Evolutionary conservation across 2,888 invertebrate genomes (phyloP).

Genomic region (Dendrolimus pini): DNA sequence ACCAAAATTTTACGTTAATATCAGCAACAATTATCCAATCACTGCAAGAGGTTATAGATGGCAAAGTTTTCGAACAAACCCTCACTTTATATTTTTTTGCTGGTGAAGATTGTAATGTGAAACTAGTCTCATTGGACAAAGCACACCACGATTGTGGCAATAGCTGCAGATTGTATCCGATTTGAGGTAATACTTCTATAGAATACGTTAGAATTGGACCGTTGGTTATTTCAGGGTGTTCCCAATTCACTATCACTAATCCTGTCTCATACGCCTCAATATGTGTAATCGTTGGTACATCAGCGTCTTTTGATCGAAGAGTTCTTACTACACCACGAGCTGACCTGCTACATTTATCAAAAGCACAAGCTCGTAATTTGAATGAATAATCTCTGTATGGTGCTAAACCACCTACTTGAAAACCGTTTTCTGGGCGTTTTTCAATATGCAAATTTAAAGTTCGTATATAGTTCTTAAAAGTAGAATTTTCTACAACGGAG

Average conservation of each 20-base stretch:
- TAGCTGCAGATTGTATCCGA: conserved; percentile 25
- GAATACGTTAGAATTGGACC: conserved; percentile 54
- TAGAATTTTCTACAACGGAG: conserved; percentile 32
- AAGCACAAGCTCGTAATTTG: conserved; percentile 48
- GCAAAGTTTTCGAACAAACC: conserved; percentile 28
- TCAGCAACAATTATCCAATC: conserved; percentile 17
- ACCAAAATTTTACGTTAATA: conserved; percentile 21
- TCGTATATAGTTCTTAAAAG: conserved; percentile 32
- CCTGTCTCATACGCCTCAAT: conserved; percentile 28
- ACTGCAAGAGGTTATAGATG: conserved; percentile 20
- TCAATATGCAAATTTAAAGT: conserved; percentile 40
- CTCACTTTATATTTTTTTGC: conserved; percentile 27
- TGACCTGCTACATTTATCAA: conserved; percentile 44
- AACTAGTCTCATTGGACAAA: conserved; percentile 23
- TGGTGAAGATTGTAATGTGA: conserved; percentile 25
- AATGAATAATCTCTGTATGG: conserved; percentile 62
- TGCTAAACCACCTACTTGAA: conserved; percentile 43
- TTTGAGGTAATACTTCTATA: conserved; percentile 46
- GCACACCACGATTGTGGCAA: conserved; percentile 47
- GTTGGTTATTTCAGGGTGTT: conserved; percentile 44
- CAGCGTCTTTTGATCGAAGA: conserved; percentile 34
- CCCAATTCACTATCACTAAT: conserved; percentile 43
- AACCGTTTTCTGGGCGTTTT: conserved; percentile 25
- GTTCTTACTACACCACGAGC: conserved; percentile 49
- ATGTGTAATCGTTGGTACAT: conserved; percentile 33